Base-by-base conservation (phyloP, 2,113 vertebrate species). In the Rhizomys pruinosus region DNA sequence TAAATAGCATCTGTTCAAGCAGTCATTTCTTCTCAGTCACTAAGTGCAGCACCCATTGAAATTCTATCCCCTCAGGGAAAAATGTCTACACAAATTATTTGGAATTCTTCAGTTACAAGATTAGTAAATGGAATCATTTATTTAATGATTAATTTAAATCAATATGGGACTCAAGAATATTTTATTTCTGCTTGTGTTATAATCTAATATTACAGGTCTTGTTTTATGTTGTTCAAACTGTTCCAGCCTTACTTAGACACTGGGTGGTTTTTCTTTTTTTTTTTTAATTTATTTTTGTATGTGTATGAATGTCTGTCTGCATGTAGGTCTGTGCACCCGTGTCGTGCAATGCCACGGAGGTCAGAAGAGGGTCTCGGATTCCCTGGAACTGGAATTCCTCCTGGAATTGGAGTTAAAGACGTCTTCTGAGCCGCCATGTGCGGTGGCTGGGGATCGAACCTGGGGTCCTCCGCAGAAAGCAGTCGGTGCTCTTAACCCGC, bases 1-100 rank as follows among this genome's bases (percentile, higher is more conserved):
- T 93, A 84, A 92, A 87, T 16, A 95, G 61, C 13, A 66, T 57
- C 93, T 76, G 80, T 2, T 86, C n/a, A 87, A 91, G 79, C 39
- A 93, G 66, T 10, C 32, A 77, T 25, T 86, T 22, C n/a, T 52
- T 68, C 74, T 92, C 69, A 90, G 89, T 94, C 61, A 91, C 10
- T 42, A 86, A 74, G 37, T 52, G 9, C 13, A 95, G 55, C 17
- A 37, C 23, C 34, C 7, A 55, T 23, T 85, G 71, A 27, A 55
- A 23, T 68, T 71, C 44, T 1, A 82, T 25, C 34, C 84, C 63
- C 22, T 82, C 85, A 13, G 22, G 59, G 16, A 77, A 10, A 86
- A 92, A 42, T 59, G 16, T 57, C 68, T 93, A 5, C 27, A 91
- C 37, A 64, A 68, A 92, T 77, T 72, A 91, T 63, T 44, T 63